A percentile compares a stretch with the other conserved stretches of the same genome.
Conservation (phyloP, 2,113 vertebrate genomes). For the Dipodomys ordii region DNA sequence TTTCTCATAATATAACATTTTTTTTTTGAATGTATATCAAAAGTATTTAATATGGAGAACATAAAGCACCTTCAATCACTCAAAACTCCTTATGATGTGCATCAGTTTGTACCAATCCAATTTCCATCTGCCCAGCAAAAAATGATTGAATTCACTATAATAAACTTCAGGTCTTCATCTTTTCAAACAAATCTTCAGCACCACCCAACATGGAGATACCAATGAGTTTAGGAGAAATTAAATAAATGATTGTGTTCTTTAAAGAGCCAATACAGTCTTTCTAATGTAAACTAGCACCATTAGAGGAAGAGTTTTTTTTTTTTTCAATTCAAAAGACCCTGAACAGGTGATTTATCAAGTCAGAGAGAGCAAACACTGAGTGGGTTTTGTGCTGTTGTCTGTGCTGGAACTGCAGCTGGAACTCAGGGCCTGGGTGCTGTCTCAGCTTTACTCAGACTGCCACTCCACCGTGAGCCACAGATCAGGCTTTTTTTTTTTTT, state of each 20-base stretch:
- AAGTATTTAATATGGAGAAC: conserved; percentile 69
- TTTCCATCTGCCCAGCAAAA: conserved; percentile 42
- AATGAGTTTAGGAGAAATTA: conserved; percentile 17
- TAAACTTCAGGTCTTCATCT: background rate
- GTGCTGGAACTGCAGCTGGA: no score
- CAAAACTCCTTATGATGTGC: conserved; percentile 34
- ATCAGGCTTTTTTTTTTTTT: background rate
- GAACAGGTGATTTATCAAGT: conserved; percentile 33
- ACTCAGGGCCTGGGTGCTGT: no score
- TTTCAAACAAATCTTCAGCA: conserved; percentile 9
- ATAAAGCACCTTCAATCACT: conserved; percentile 59
- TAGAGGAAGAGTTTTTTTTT: background rate
- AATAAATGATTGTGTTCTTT: background rate
- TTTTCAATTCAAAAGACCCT: conserved; percentile 12
- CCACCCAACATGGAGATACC: background rate
- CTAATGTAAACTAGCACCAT: conserved; percentile 69
- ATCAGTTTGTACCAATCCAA: conserved; percentile 14
- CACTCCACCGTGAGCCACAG: no score
- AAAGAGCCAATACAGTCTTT: conserved; percentile 14
- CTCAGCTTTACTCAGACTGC: no score
- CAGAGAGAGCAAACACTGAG: background rate
- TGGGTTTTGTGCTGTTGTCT: background rate
- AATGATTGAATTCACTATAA: conserved; percentile 54
- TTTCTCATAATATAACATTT: background rate
- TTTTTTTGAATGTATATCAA: conserved; percentile 48